Evolutionary conservation across 2,797 vertebrate species (phyloP).

Genomic region (Notolabrus celidotus): DNA sequence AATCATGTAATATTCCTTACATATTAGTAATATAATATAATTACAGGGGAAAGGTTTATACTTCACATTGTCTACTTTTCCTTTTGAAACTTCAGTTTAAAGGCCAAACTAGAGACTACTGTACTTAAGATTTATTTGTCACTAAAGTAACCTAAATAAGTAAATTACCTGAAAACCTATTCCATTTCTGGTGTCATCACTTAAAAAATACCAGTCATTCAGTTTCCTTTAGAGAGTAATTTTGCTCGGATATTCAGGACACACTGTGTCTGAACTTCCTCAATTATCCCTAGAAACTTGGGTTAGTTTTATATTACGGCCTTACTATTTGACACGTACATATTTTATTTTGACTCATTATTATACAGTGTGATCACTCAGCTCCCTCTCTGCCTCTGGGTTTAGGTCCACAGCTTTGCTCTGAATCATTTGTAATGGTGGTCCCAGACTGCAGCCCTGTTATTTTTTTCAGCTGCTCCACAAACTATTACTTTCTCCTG

Average conservation of each 20-base stretch:
- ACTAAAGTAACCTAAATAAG: neutral
- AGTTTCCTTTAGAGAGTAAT: neutral
- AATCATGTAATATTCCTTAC: too few species aligned
- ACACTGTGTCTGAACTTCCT: conserved; percentile 17
- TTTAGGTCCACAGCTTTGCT: conserved; percentile 39
- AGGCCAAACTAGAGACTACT: too few species aligned
- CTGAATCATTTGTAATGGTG: conserved; percentile 49
- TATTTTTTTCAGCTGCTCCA: conserved; percentile 33
- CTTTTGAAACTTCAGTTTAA: too few species aligned
- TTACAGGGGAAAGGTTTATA: too few species aligned
- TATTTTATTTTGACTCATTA: conserved; percentile 62
- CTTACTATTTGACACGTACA: conserved; percentile 44
- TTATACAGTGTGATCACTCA: conserved; percentile 51
- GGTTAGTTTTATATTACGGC: conserved; percentile 30
- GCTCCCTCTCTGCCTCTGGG: conserved; percentile 29
- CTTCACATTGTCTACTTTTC: too few species aligned
- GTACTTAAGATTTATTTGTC: too few species aligned
- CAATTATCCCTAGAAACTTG: conserved; percentile 32
- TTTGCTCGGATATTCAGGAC: conserved; percentile 21
- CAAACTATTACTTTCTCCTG: conserved; percentile 49
- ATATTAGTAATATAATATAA: too few species aligned
- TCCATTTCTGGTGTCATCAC: neutral
- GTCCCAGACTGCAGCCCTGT: conserved; percentile 32
- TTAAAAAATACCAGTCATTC: neutral
- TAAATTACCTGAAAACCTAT: neutral